Evolutionary conservation across 2,888 invertebrate genomes (phyloP), one percentile per base, ranked within the genome.

Genomic region (Netelia inedita): DNA sequence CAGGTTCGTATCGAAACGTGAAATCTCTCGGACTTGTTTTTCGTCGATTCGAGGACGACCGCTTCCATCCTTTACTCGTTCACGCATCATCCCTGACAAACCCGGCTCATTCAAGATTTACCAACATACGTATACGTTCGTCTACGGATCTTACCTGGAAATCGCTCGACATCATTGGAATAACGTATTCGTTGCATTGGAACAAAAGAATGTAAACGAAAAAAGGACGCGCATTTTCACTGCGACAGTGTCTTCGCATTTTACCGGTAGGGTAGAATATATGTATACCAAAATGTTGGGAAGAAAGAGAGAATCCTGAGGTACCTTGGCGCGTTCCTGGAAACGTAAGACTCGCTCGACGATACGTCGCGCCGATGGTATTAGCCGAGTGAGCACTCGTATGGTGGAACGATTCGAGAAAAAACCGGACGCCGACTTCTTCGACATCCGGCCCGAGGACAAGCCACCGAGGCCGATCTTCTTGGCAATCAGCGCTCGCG

Each of bases 401-500:
- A 55, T 55, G 16, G 59, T 66, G n/a, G 74, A 76, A 80, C 80
- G 80, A 83, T 79, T 75, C 61, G 75, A 74, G 66, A 81, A 75
- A 78, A 76, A 86, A 85, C 74, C 85, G 72, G 79, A 85, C 84
- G 71, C 66, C 79, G 55, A 55, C 53, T 86, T 85, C 84, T 86
- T 86, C 71, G 71, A 85, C 82, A 85, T 86, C 86, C 86, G 86
- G 84, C 74, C 79, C 28, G 46, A 46, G 66, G 66, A 65, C 50
- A 6, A 66, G 43, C n/a, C 68, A 19, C 28, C 14, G 14, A 28
- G 8, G 6, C 1, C 9, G 11, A 28, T 66, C 16, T 66, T 8
- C 43, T 11, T 74, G 41, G 46, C 75, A 75, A 75, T 75, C 65
- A 75, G 41, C 19, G 19, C 35, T 75, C 74, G 11, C 28, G 75